phyloP scores from a whole-genome alignment of 2,888 invertebrate species.

The Osmoderma eremita region DNA sequence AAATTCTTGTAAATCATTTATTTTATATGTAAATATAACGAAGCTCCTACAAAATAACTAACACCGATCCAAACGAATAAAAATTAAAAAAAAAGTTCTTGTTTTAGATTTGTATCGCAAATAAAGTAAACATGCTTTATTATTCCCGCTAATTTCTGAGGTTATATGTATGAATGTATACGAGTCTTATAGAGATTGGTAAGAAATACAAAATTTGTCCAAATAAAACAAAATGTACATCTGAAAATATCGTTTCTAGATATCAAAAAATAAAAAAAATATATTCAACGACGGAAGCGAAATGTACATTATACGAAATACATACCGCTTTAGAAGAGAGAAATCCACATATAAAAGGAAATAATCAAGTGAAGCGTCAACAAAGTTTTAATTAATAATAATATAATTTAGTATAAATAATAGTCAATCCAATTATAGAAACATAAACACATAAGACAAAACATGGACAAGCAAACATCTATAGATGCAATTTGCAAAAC shows the following conservation, averaged over 20 bases:
- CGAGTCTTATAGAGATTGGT: slow-evolving; percentile 14
- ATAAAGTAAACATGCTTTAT: neutral
- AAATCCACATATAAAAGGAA: slow-evolving; percentile 13
- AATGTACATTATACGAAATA: slow-evolving; percentile 19
- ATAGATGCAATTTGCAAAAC: slow-evolving; percentile 27
- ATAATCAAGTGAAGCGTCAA: slow-evolving; percentile 12
- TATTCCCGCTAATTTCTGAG: neutral
- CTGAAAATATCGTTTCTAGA: slow-evolving; percentile 26
- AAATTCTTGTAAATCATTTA: no score
- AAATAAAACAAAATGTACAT: slow-evolving; percentile 37
- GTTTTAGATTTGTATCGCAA: neutral
- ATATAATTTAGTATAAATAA: neutral
- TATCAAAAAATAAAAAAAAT: slow-evolving; percentile 31
- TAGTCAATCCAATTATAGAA: slow-evolving; percentile 15
- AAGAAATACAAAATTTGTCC: slow-evolving; percentile 35
- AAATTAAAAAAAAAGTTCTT: no score
- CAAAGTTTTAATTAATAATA: neutral
- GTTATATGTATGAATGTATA: no score
- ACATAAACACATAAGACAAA: slow-evolving; percentile 33
- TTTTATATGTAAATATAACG: no score
- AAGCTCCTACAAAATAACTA: neutral
- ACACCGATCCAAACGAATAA: no score
- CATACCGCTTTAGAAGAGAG: slow-evolving; percentile 20
- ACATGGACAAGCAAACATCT: slow-evolving; percentile 35
- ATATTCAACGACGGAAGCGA: slow-evolving; percentile 4